phyloP scores from a whole-genome alignment of 1,140 invertebrate species.

The Pseudomyrmex concolor region DNA sequence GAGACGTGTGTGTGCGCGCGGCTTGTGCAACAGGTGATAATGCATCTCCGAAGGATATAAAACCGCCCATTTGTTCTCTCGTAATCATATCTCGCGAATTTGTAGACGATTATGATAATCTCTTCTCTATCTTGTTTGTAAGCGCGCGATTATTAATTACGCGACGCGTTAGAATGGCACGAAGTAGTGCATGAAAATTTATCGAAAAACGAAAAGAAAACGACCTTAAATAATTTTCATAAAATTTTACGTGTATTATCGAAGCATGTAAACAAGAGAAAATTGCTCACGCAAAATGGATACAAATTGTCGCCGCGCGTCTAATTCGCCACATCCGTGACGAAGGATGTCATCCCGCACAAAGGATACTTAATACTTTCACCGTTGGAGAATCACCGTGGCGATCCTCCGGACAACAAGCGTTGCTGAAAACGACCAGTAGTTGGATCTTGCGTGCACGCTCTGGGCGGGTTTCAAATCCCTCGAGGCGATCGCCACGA shows the following conservation, averaged over 20 bases:
- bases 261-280: not conserved
- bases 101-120: not conserved
- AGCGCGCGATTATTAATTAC: not conserved
- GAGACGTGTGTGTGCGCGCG: conserved; percentile 6
- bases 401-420: conserved; percentile 60
- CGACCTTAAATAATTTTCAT: too few relatives aligned
- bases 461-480: conserved; percentile 81
- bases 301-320: conserved; percentile 20
- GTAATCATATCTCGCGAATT: conserved; percentile 6
- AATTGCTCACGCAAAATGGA: not conserved
- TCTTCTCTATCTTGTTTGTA: not conserved
- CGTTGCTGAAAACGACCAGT: conserved; percentile 78
- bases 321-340: conserved; percentile 25
- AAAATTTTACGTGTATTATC: too few relatives aligned
- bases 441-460: conserved; percentile 78
- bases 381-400: conserved; percentile 38
- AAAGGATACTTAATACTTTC: conserved; percentile 56
- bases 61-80: not conserved
- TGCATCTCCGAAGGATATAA: conserved; percentile 48
- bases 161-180: too few relatives aligned
- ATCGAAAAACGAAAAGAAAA: too few relatives aligned
- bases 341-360: conserved; percentile 49
- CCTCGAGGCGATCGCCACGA: conserved; percentile 78
- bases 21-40: conserved; percentile 68
- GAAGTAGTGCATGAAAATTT: too few relatives aligned